A percentile compares a stretch with the other conserved stretches of the same genome.
phyloP scores from a whole-genome alignment of 2,797 vertebrate genomes.

The Spinibarbus caldwelli region DNA sequence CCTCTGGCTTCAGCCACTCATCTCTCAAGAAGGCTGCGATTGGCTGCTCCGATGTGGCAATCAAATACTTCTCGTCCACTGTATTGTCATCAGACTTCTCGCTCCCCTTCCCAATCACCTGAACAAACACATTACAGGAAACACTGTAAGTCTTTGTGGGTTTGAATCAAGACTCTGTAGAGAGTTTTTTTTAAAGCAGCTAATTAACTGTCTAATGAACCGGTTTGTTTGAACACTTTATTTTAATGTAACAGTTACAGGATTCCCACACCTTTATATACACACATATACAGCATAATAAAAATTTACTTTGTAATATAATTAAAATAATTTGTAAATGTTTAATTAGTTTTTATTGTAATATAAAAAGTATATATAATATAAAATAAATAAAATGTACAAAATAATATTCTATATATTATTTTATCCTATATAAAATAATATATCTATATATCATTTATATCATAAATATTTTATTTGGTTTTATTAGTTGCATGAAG shows the following conservation, averaged over 20 bases:
- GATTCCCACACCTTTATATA: background rate
- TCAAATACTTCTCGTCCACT: slow-evolving; percentile 95
- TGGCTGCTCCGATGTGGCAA: slow-evolving; percentile 98
- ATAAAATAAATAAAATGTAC: too few relatives aligned
- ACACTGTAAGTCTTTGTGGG: background rate
- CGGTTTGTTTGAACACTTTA: background rate
- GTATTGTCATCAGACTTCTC: slow-evolving; percentile 89
- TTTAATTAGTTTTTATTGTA: too few relatives aligned
- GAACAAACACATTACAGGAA: slow-evolving; percentile 16
- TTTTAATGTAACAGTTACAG: background rate
- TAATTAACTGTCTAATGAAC: background rate
- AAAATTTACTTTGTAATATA: background rate
- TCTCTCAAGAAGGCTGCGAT: slow-evolving; percentile 96
- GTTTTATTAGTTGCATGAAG: background rate
- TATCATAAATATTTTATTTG: background rate
- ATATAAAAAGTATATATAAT: too few relatives aligned
- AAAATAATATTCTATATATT: too few relatives aligned
- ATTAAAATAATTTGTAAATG: background rate
- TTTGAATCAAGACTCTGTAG: background rate
- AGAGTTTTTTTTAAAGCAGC: background rate
- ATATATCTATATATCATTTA: too few relatives aligned
- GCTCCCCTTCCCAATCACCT: slow-evolving; percentile 96
- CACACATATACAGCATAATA: background rate
- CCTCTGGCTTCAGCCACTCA: slow-evolving; percentile 94
- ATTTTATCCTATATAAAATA: too few relatives aligned